phyloP scores from a whole-genome alignment of 2,797 vertebrate genomes.

The Halcyon badia region DNA sequence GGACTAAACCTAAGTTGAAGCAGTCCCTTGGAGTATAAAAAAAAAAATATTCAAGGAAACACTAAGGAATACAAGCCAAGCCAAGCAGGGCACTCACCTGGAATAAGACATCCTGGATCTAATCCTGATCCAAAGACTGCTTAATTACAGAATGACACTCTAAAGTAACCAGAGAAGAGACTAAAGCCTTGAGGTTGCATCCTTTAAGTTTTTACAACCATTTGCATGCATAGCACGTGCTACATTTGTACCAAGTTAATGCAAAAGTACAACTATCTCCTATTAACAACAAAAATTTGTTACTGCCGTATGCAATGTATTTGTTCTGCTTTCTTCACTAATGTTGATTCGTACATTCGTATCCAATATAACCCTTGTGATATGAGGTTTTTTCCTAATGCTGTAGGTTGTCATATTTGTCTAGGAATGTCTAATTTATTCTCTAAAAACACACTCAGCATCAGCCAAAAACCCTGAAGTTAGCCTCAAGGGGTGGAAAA shows the following conservation, averaged over 20 bases:
- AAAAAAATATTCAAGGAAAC: background rate
- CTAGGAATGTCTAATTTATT: background rate
- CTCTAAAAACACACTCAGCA: background rate
- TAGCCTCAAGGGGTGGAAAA: background rate
- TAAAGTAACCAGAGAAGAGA: background rate
- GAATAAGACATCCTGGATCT: background rate
- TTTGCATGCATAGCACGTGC: accelerated
- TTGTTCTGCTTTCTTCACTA: background rate
- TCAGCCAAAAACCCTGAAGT: background rate
- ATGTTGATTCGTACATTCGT: background rate
- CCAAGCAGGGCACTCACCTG: background rate
- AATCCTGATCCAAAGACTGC: background rate
- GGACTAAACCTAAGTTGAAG: background rate
- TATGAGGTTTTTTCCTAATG: background rate
- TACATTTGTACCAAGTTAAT: background rate
- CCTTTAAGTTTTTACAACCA: background rate
- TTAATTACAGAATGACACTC: background rate
- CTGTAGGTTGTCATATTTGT: background rate
- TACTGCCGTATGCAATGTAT: background rate
- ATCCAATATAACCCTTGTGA: background rate
- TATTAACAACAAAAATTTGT: background rate
- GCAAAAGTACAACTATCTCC: background rate
- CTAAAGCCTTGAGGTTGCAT: accelerated
- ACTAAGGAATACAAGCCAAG: background rate
- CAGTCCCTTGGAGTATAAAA: background rate